Base-by-base conservation (phyloP, 2,113 vertebrate genomes). In the Lepisosteus oculatus region DNA sequence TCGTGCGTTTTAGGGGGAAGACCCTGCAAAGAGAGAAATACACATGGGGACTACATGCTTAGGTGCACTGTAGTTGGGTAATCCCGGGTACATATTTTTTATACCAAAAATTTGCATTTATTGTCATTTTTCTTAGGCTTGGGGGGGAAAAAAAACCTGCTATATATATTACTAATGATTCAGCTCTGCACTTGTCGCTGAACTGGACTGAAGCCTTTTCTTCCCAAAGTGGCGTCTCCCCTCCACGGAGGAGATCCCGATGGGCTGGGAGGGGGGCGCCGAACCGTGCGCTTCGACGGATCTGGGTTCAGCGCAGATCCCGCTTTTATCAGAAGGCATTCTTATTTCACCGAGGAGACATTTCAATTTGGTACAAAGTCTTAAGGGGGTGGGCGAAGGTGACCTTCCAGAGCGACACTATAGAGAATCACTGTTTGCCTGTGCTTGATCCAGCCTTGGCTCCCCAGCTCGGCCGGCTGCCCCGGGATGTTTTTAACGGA, bases 51-150 rank as follows among this genome's bases (percentile, higher is more conserved):
- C 81, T 84, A 79, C 84, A 84, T 81, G 84, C 85, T 86, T 87
- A 80, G 83, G 84, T 88, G 86, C 88, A 89, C 89, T 88, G 85
- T 87, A 81, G 76, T 83, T 83, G 89, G 86, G 80, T 84, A 85
- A 88, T 88, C 87, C 89, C 87, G 88, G 87, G 87, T 91, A 90
- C 87, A 84, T 90, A 86, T 89, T 87, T 87, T 91, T 91, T 88
- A 90, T 89, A 90, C 87, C 89, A 92, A 92, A 92, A 89, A 87
- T 85, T 89, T 17, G 81, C 85, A 88, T 88, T 92, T 85, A 85
- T 83, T 78, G 75, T 90, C 78, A 85, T 89, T 90, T 89, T 87
- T 87, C 87, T 88, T 84, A 87, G 85, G 85, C 87, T 90, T 88
- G 84, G 84, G 83, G 86, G 84, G 84, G 83, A 86, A 86, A 78